These are phyloP conservation scores for Paralichthys olivaceus DNA, from an alignment of 2,113 vertebrate species.

Conservation along the genomic window DNA sequence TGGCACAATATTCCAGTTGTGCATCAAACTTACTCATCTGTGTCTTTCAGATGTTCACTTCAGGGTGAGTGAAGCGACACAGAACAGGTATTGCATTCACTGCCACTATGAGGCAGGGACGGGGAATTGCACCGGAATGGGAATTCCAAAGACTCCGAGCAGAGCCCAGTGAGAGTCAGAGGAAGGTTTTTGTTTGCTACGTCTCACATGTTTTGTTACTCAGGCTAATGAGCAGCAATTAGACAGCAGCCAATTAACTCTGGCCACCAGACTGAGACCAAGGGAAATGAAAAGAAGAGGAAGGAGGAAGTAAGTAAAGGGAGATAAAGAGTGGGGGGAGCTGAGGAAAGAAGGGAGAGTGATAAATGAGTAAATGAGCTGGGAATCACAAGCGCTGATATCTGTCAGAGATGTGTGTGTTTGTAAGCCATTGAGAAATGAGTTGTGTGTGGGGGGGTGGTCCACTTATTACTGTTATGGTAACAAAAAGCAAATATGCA, in stretches of 20 bases:
- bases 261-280: conserved; percentile 79
- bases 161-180: conserved; percentile 22
- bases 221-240: conserved; percentile 80
- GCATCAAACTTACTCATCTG: neutral
- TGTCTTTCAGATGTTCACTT: conserved; percentile 32
- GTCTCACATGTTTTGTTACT: conserved; percentile 76
- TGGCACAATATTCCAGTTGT: neutral
- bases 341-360: neutral
- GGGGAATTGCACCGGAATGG: conserved; percentile 3
- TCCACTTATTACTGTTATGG: no score
- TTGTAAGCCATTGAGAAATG: no score
- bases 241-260: conserved; percentile 83
- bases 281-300: conserved; percentile 59
- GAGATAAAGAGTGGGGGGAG: neutral
- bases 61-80: conserved; percentile 28
- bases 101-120: neutral
- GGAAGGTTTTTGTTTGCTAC: conserved; percentile 52
- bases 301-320: conserved; percentile 20
- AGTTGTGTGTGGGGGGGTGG: no score
- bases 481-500: no score
- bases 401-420: conserved; percentile 34
- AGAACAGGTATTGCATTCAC: conserved; percentile 5
- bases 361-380: conserved; percentile 33
- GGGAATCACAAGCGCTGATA: conserved; percentile 57
- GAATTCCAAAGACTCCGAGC: conserved; percentile 31